These are phyloP conservation scores for Sus scrofa DNA, from an alignment of 2,113 vertebrate genomes.

Conservation along the genomic window T2T-Sscrofa CM000826.6:23947001-23947500, in stretches of 20 bases:
- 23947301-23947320: conserved; percentile 8
- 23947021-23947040: not conserved
- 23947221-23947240: not conserved
- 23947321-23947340: conserved; percentile 39
- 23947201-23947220: conserved; percentile 35
- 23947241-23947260: conserved; percentile 15
- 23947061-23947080: not conserved
- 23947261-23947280: not conserved
- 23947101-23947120: not conserved
- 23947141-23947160: conserved; percentile 37
- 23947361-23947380: conserved; percentile 35
- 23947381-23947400: conserved; percentile 6
- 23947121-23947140: not conserved
- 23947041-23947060: not conserved
- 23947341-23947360: not conserved
- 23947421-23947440: not conserved
- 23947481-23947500: conserved; percentile 7
- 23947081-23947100: not conserved
- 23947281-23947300: not conserved
- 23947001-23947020: not conserved
- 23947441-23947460: not conserved
- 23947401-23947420: not conserved
- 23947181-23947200: not conserved
- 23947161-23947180: not conserved
- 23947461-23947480: not conserved